Conservation (phyloP, 2,113 vertebrate species). For the Ictidomys tridecemlineatus region DNA sequence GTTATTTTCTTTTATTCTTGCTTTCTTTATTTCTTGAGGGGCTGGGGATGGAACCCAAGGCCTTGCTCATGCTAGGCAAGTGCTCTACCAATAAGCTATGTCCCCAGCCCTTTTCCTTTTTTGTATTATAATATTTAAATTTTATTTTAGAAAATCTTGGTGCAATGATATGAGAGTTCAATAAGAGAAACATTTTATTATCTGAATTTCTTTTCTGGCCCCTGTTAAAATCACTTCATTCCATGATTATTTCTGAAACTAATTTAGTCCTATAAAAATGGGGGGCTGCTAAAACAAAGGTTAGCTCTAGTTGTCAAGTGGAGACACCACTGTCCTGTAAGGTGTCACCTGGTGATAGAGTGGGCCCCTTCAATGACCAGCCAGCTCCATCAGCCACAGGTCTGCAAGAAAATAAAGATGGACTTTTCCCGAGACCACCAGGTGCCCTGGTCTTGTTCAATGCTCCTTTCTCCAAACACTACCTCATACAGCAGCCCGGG, state of each 20-base stretch:
- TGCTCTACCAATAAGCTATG: background rate
- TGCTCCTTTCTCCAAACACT: background rate
- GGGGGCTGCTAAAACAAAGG: background rate
- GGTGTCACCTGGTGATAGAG: background rate
- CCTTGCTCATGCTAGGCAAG: background rate
- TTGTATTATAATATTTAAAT: conserved; percentile 1
- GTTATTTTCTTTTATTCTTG: background rate
- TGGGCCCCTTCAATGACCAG: background rate
- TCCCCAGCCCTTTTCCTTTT: background rate
- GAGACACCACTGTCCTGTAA: background rate
- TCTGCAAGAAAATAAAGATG: background rate
- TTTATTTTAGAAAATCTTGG: background rate
- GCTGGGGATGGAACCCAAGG: background rate
- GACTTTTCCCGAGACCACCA: background rate
- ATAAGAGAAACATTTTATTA: background rate
- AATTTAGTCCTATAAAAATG: background rate
- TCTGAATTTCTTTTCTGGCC: conserved; percentile 15
- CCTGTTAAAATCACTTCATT: background rate
- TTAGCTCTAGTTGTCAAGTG: background rate
- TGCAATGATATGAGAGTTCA: background rate
- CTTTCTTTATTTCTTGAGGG: no score
- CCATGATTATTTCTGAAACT: conserved; percentile 18
- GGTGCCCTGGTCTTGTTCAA: no score
- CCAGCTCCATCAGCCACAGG: background rate
- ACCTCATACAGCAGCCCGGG: background rate